Evolutionary conservation across 1,140 invertebrate genomes (phyloP), one percentile per base, ranked within the genome.

Genomic region (Laodelphax striatellus): DNA sequence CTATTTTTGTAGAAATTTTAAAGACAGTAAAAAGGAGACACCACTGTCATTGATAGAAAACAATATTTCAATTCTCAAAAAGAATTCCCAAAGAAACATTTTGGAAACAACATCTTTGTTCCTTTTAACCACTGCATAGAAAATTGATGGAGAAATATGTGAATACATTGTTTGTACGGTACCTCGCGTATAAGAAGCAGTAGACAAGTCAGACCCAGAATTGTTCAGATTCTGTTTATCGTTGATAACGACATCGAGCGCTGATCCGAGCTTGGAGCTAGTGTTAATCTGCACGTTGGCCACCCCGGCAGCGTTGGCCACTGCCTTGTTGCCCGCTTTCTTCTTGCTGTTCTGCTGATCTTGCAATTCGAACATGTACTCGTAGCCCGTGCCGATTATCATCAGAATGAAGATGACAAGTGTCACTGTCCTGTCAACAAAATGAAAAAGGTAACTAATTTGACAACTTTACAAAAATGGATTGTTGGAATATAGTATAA

Each of bases 351-450:
- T 55, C n/a, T 52, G 34, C 34, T 55, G 61, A 50, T 50, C 46
- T 50, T 56, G 19, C 14, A 54, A 10, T 42, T 61, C 50, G 6
- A 54, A 22, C 22, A 55, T 41, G 21, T 38, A 52, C 44, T 63
- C 62, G n/a, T 57, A 61, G 16, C 50, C 55, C 1, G 62, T 57
- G 13, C 62, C 62, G 5, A 61, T 52, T 2, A 55, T 17, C 21
- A 61, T 61, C 13, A 61, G 34, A 21, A 63, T 41, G 16, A 61
- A 44, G 1, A 63, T 19, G 1, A 61, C 44, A 5, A 17, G 31
- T 1, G 52, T 17, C 42, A 61, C 58, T 24, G 50, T 44, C 3
- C 62, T 63, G 58, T 5, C 42, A 43, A 57, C 14, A 16, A 2
- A 62, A 16, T 46, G n/a, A 50, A 57, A 62, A 16, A 61, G 53